These are phyloP conservation scores for Rynchops niger DNA, from an alignment of 2,113 vertebrate genomes.

Conservation along the genomic window DNA sequence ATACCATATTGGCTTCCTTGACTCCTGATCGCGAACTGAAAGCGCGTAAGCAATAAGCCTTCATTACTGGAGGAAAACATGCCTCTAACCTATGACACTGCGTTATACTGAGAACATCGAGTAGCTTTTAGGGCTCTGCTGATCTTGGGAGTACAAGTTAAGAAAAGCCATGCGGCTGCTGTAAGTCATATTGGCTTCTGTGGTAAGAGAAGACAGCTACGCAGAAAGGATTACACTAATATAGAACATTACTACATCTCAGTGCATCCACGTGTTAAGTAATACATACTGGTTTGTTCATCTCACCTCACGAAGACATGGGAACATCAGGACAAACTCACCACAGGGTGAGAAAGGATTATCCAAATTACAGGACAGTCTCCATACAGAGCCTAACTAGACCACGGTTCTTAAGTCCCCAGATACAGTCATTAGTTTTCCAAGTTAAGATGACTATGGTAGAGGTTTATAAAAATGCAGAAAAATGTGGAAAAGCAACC, in stretches of 20 bases:
- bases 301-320: not conserved
- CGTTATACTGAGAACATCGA: not conserved
- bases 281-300: not conserved
- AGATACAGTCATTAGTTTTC: not conserved
- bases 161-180: not conserved
- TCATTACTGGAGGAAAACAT: not conserved
- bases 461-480: not conserved
- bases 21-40: not conserved
- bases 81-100: not conserved
- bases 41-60: not conserved
- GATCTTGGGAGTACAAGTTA: not conserved
- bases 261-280: not conserved
- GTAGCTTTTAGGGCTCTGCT: not conserved
- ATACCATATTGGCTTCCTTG: not conserved
- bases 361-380: not conserved
- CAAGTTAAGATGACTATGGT: not conserved
- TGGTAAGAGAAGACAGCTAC: not conserved
- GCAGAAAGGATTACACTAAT: not conserved
- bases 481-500: constrained; percentile 1
- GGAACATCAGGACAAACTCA: not conserved
- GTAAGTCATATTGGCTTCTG: not conserved
- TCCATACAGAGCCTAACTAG: not conserved
- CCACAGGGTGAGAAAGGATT: not conserved
- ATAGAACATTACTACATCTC: not conserved
- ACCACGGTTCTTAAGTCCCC: not conserved